A percentile compares a stretch with the other conserved stretches of the same genome.
Conservation (phyloP, 2,888 invertebrate species). For the Entomobrya proxima region DNA sequence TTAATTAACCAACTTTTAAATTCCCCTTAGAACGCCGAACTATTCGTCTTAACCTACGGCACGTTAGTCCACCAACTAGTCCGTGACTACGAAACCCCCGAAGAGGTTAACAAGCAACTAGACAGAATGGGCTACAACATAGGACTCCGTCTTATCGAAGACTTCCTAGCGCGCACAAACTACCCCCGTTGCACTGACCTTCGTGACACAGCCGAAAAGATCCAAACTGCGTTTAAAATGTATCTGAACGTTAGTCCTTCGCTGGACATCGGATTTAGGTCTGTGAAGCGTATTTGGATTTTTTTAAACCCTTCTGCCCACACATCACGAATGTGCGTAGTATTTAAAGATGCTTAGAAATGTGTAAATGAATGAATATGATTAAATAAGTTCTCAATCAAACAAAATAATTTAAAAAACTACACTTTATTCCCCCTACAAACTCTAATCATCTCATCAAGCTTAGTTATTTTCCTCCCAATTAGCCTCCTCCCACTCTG, state of each 20-base stretch:
- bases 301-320: no score
- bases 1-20: neutral
- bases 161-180: slow-evolving; percentile 94
- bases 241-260: slow-evolving; percentile 82
- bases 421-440: no score
- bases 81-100: slow-evolving; percentile 93
- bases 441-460: slow-evolving; percentile 71
- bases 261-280: no score
- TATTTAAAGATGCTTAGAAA: no score
- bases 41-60: slow-evolving; percentile 98
- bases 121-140: slow-evolving; percentile 98
- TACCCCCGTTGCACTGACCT: slow-evolving; percentile 95
- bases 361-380: no score
- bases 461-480: slow-evolving; percentile 71
- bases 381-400: no score
- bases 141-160: slow-evolving; percentile 97
- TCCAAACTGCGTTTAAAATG: slow-evolving; percentile 80
- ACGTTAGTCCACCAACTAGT: slow-evolving; percentile 97
- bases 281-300: no score
- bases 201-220: slow-evolving; percentile 97
- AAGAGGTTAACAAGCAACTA: slow-evolving; percentile 97
- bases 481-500: slow-evolving; percentile 66
- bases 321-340: no score
- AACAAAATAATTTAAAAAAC: no score
- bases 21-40: slow-evolving; percentile 89